These are phyloP conservation scores for Nephrotoma appendiculata DNA, from an alignment of 2,888 invertebrate species.

Conservation along the genomic window DNA sequence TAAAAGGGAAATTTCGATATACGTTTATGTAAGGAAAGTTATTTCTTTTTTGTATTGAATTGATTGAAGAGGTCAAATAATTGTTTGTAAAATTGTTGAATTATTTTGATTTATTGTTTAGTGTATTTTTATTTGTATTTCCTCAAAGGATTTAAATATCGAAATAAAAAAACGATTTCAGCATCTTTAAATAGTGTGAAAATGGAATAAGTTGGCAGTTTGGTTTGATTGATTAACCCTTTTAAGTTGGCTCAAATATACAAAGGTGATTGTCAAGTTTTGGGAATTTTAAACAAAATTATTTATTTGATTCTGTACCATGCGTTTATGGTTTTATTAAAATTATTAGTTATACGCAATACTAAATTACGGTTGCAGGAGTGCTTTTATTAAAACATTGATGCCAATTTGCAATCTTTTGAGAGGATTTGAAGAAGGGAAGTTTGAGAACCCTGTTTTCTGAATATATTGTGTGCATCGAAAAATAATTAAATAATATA, in stretches of 20 bases:
- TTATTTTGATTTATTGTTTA: not conserved
- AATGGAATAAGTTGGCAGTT: not conserved
- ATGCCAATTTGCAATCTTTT: too few species aligned
- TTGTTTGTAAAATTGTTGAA: not conserved
- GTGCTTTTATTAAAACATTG: too few species aligned
- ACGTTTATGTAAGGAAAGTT: not conserved
- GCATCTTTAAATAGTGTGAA: not conserved
- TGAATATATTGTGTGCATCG: too few species aligned
- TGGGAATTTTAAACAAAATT: not conserved
- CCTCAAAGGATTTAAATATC: not conserved
- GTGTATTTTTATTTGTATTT: not conserved
- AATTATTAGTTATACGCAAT: too few species aligned
- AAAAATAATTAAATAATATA: too few species aligned
- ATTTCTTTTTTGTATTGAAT: not conserved
- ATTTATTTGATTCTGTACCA: too few species aligned
- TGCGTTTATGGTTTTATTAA: too few species aligned
- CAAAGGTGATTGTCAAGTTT: not conserved
- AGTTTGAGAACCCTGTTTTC: too few species aligned
- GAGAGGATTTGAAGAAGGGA: too few species aligned
- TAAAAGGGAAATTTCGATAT: not conserved
- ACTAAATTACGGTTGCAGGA: too few species aligned
- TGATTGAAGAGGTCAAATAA: not conserved
- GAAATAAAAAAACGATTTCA: not conserved
- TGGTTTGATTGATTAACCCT: not conserved
- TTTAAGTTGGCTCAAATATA: not conserved